phyloP scores from a whole-genome alignment of 1,140 invertebrate species.

The Diachasmimorpha longicaudata region DNA sequence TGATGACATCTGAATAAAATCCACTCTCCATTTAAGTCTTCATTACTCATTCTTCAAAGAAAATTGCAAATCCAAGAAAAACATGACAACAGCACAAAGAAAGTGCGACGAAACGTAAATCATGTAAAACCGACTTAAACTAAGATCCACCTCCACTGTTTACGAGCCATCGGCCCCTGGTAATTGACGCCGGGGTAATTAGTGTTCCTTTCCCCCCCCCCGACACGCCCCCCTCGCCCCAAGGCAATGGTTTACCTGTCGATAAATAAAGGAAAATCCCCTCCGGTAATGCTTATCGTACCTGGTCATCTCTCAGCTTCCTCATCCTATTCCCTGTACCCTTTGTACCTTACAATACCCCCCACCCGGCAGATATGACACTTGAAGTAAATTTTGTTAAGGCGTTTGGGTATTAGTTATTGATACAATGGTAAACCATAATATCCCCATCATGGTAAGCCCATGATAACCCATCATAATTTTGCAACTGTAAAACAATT shows the following conservation, averaged over 20 bases:
- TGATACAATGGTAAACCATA: not conserved
- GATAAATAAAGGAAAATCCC: not conserved
- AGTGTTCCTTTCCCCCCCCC: not conserved
- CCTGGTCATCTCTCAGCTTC: not conserved
- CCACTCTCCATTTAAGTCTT: not conserved
- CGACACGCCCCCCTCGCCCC: not conserved
- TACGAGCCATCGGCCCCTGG: not conserved
- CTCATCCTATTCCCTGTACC: not conserved
- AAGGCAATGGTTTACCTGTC: constrained; percentile 3
- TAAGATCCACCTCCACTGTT: constrained; percentile 8
- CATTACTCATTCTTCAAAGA: not conserved
- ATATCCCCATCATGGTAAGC: not conserved
- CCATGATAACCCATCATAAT: too few species aligned
- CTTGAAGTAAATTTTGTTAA: not conserved
- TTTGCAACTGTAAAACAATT: too few species aligned
- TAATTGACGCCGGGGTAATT: constrained; percentile 14
- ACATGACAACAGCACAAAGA: not conserved
- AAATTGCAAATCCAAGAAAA: not conserved
- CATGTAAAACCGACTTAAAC: constrained; percentile 5
- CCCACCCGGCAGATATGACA: not conserved
- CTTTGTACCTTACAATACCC: not conserved
- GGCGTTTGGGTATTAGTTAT: not conserved
- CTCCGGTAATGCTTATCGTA: not conserved
- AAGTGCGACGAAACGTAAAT: not conserved
- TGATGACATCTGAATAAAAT: not conserved